These are phyloP conservation scores for Plagodis dolabraria DNA, from an alignment of 2,888 invertebrate species.

Conservation along the genomic window DNA sequence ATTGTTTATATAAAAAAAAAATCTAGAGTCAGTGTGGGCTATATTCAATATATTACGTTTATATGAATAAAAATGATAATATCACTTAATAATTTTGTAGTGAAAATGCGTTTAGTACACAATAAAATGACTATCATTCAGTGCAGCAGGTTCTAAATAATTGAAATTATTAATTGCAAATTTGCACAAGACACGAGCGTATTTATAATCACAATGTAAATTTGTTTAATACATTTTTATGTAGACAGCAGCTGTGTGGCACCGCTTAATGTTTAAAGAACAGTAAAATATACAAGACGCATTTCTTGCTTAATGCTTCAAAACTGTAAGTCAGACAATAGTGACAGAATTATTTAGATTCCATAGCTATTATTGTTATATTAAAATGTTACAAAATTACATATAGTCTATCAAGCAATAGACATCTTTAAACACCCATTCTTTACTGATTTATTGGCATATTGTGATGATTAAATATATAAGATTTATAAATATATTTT, in stretches of 20 bases:
- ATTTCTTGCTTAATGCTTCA: slow-evolving; percentile 66
- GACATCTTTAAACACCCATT: too few species aligned
- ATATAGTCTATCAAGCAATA: too few species aligned
- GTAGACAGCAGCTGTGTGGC: slow-evolving; percentile 65
- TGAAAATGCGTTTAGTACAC: slow-evolving; percentile 25
- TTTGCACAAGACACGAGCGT: slow-evolving; percentile 77
- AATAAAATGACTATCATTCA: slow-evolving; percentile 58
- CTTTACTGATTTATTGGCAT: too few species aligned
- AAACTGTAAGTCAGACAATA: slow-evolving; percentile 62
- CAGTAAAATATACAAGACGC: slow-evolving; percentile 49
- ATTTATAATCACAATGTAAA: slow-evolving; percentile 78
- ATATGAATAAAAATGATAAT: too few species aligned
- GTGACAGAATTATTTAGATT: neutral
- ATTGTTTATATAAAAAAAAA: too few species aligned
- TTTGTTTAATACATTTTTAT: slow-evolving; percentile 63
- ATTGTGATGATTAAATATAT: too few species aligned
- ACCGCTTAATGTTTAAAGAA: slow-evolving; percentile 69
- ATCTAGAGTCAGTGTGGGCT: too few species aligned
- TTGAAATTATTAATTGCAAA: slow-evolving; percentile 68
- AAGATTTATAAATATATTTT: too few species aligned
- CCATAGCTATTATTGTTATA: neutral
- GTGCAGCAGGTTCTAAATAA: slow-evolving; percentile 76
- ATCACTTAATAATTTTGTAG: neutral
- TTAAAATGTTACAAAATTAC: too few species aligned
- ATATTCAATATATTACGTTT: too few species aligned